Base-by-base conservation (phyloP, 2,113 vertebrate genomes). In the Vicugna pacos region DNA sequence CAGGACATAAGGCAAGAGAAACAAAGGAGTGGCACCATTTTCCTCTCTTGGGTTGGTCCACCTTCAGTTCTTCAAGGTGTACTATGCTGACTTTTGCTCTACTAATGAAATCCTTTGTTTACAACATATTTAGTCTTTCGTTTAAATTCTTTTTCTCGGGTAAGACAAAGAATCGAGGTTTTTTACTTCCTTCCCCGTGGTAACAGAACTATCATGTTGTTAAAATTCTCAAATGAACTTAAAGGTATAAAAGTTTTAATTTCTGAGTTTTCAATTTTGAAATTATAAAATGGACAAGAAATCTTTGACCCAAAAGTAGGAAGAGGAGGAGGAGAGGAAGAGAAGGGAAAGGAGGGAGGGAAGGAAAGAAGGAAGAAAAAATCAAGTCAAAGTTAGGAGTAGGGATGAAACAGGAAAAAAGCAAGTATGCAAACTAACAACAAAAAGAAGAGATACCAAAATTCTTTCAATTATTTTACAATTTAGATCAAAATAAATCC, bases 221-320 rank as follows among this genome's bases (percentile, higher is more conserved):
- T 85, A 81, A 88, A 94, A 91, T 81, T 82, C 30, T 77, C 52
- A 19, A 88, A 72, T 81, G 92, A 70, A 85, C 30, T n/a, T 90
- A 46, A 38, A 54, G n/a, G 0, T 38, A 3, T 42, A 69, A 75
- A 83, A 50, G 22, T 82, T 86, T 91, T n/a, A 24, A 9, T 81
- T 89, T 91, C 15, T 5, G 24, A 26, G 72, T n/a, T 52, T 84
- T 35, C 24, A 75, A 10, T 80, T 58, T 84, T 72, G 12, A 80
- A 65, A 6, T 70, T 77, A 38, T 64, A 94, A 96, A 28, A 50
- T 73, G 26, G 42, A 7, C 19, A 64, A 83, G 60, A 52, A 42
- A 20, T 17, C 24, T 38, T n/a, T 60, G 38, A 50, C 12, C 17
- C 46, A 54, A n/a, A 72, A 30, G 15, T n/a, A 38, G 28, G 12